Percentiles rank a stretch among this genome's conserved stretches.
phyloP scores from a whole-genome alignment of 2,888 invertebrate genomes.

The Andrena marginata region DNA sequence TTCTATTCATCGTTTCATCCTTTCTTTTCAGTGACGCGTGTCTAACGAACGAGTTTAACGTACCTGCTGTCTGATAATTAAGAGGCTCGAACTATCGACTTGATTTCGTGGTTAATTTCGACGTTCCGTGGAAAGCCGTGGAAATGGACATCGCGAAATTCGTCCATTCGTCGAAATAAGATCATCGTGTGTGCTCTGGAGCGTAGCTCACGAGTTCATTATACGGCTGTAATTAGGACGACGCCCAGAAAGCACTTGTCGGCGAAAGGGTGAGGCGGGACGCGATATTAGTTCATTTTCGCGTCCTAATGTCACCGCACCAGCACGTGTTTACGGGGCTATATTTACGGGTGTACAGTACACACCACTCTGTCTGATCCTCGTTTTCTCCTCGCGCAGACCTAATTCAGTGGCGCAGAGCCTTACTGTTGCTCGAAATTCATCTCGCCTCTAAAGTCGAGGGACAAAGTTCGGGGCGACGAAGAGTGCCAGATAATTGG shows the following conservation, averaged over 20 bases:
- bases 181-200: slow-evolving; percentile 64
- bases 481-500: neutral
- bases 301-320: slow-evolving; percentile 69
- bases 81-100: neutral
- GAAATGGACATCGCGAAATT: slow-evolving; percentile 14
- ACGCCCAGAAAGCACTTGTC: slow-evolving; percentile 66
- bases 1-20: too few relatives aligned
- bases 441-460: neutral
- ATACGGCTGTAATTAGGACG: slow-evolving; percentile 73
- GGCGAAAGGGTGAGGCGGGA: slow-evolving; percentile 53
- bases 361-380: slow-evolving; percentile 39
- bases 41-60: too few relatives aligned
- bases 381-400: slow-evolving; percentile 58
- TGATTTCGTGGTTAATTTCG: neutral
- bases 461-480: neutral
- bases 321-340: slow-evolving; percentile 63
- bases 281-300: slow-evolving; percentile 74
- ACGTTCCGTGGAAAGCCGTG: neutral
- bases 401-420: slow-evolving; percentile 47
- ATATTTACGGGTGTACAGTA: slow-evolving; percentile 64
- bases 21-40: too few relatives aligned
- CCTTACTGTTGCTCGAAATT: neutral
- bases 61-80: too few relatives aligned
- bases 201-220: slow-evolving; percentile 68
- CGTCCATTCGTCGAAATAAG: slow-evolving; percentile 56